Percentiles rank a stretch among this genome's conserved stretches.
Conservation (phyloP, 2,888 invertebrate genomes). For the Brachyptera risi region DNA sequence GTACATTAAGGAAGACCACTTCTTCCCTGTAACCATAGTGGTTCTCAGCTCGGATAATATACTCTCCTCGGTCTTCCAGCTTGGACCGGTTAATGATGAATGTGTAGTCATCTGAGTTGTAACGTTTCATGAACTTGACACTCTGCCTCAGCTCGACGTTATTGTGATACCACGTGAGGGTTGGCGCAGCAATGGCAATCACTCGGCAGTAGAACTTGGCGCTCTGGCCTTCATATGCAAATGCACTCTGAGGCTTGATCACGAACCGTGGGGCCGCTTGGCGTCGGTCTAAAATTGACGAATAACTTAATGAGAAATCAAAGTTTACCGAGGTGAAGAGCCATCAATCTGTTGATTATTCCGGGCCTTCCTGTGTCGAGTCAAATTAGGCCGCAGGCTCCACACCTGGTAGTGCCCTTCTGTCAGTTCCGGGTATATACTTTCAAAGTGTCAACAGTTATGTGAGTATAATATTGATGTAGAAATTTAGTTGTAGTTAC, state of each 20-base stretch:
- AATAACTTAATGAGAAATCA: too few relatives aligned
- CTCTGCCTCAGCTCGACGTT: constrained; percentile 91
- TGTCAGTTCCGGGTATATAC: too few relatives aligned
- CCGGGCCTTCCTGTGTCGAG: too few relatives aligned
- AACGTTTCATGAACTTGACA: constrained; percentile 99
- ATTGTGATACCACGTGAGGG: constrained; percentile 93
- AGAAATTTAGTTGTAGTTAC: too few relatives aligned
- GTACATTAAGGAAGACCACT: constrained; percentile 93
- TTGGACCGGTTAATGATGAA: constrained; percentile 96
- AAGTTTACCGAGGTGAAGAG: neutral
- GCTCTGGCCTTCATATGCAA: constrained; percentile 95
- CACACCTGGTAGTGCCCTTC: too few relatives aligned
- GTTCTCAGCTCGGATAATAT: constrained; percentile 94
- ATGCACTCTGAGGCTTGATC: constrained; percentile 91
- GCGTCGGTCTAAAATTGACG: constrained; percentile 93
- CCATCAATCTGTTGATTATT: constrained; percentile 1
- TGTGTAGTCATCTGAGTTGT: constrained; percentile 92
- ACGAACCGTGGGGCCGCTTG: constrained; percentile 99
- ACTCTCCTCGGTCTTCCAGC: constrained; percentile 94
- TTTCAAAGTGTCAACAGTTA: too few relatives aligned
- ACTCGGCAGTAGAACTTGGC: constrained; percentile 97
- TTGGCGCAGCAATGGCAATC: constrained; percentile 90
- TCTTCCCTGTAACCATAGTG: constrained; percentile 94
- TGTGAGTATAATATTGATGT: too few relatives aligned
- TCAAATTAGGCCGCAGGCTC: too few relatives aligned